A percentile compares a stretch with the other conserved stretches of the same genome.
These are phyloP conservation scores for Microdon myrmicae DNA, from an alignment of 2,888 invertebrate species.

Conservation along the genomic window DNA sequence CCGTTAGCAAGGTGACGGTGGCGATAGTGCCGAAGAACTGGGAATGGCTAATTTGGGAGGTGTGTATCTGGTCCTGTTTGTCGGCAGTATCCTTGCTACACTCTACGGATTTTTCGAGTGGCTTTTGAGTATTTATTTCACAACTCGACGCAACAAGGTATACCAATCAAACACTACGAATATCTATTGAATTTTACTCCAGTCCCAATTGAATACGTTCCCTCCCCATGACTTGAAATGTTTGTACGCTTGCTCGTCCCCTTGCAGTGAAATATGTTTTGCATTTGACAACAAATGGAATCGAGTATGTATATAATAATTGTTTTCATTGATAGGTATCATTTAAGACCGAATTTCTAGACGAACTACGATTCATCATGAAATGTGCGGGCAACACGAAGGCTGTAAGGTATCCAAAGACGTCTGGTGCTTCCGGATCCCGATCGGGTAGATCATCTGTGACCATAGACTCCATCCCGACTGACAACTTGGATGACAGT, in stretches of 20 bases:
- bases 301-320: neutral
- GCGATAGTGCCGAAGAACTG: constrained; percentile 68
- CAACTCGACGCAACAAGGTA: constrained; percentile 62
- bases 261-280: neutral
- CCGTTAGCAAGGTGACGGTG: constrained; percentile 55
- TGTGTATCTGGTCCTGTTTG: constrained; percentile 72
- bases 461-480: constrained; percentile 60
- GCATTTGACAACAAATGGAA: neutral
- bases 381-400: constrained; percentile 78
- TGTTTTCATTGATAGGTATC: constrained; percentile 68
- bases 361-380: constrained; percentile 78
- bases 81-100: constrained; percentile 67
- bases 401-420: constrained; percentile 71
- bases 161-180: too few species aligned
- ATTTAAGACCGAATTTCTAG: constrained; percentile 75
- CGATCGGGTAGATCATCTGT: constrained; percentile 57
- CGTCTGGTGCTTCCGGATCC: constrained; percentile 53
- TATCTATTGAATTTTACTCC: too few species aligned
- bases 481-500: constrained; percentile 47
- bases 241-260: constrained; percentile 8
- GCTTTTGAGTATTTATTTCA: constrained; percentile 59
- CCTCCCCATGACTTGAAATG: neutral
- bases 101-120: constrained; percentile 63
- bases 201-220: neutral
- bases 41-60: constrained; percentile 75